phyloP scores from a whole-genome alignment of 2,113 vertebrate genomes.

The Lamprologus speciosus region DNA sequence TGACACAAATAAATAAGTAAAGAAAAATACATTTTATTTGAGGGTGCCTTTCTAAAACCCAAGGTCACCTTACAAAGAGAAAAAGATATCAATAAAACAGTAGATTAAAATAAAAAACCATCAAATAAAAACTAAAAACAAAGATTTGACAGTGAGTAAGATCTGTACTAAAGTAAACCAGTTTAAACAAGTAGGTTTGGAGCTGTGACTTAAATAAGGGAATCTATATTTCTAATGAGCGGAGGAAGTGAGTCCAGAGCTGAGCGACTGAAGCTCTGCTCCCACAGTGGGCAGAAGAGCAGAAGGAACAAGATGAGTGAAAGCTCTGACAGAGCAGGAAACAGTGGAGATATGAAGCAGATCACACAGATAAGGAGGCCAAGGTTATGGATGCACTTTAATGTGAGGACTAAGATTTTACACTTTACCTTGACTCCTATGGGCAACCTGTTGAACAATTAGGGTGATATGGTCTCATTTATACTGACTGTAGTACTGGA shows the following conservation, averaged over 20 bases:
- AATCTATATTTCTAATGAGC: neutral
- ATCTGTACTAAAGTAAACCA: neutral
- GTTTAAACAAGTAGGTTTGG: neutral
- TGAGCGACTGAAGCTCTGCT: neutral
- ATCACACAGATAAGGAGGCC: neutral
- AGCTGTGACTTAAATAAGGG: neutral
- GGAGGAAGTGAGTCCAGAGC: neutral
- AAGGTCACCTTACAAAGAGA: neutral
- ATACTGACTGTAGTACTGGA: neutral
- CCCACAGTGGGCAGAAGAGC: neutral
- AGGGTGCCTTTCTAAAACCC: neutral
- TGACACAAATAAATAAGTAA: neutral
- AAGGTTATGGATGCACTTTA: neutral
- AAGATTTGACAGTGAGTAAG: neutral
- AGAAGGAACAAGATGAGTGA: neutral
- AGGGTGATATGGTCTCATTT: neutral
- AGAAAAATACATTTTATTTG: neutral
- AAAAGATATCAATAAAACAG: neutral
- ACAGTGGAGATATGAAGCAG: neutral
- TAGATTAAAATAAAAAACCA: rapidly evolving
- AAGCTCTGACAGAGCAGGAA: neutral
- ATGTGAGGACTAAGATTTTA: neutral
- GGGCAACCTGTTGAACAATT: neutral
- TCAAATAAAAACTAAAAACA: neutral
- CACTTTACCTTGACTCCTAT: neutral